Base-by-base conservation (phyloP, 2,888 invertebrate genomes). In the Argyresthia albistria region DNA sequence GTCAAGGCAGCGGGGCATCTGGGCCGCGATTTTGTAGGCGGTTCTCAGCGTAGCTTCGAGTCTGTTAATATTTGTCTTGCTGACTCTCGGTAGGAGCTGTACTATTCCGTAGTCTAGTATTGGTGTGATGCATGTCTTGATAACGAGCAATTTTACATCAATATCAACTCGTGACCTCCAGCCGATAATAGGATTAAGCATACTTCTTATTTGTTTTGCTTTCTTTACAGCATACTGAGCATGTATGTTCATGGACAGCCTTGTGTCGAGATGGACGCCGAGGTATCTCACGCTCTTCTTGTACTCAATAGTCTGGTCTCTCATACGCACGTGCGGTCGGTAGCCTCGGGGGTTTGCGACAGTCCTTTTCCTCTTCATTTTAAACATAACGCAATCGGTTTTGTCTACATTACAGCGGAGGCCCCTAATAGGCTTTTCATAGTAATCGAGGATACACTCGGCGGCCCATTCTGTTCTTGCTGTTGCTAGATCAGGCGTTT, bases 1-100 rank as follows among this genome's bases (percentile, higher is more conserved):
- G 39, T 50, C 50, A 42, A 25, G 16, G 43, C 43, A 25, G 42
- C 50, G 45, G 15, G 50, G 50, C 16, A 55, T 42, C 8, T 47
- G n/a, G 25, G 39, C 51, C 4, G 51, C 46, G 25, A 2, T 49
- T 16, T 54, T 50, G 6, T 35, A 36, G 14, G 50, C 37, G 35
- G 36, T 50, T n/a, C 50, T n/a, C n/a, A n/a, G n/a, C n/a, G n/a
- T n/a, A n/a, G n/a, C n/a, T n/a, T n/a, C n/a, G n/a, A n/a, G n/a
- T n/a, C n/a, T n/a, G n/a, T n/a, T n/a, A n/a, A n/a, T n/a, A n/a
- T n/a, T n/a, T n/a, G n/a, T n/a, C n/a, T n/a, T n/a, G n/a, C n/a
- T n/a, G n/a, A n/a, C n/a, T n/a, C n/a, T n/a, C n/a, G n/a, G n/a
- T n/a, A n/a, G 36, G 35, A 43, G 43, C n/a, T 43, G 43, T 4